A percentile compares a stretch with the other conserved stretches of the same genome.
Evolutionary conservation across 2,797 vertebrate species (phyloP).

Genomic region (Taenioides sp.): DNA sequence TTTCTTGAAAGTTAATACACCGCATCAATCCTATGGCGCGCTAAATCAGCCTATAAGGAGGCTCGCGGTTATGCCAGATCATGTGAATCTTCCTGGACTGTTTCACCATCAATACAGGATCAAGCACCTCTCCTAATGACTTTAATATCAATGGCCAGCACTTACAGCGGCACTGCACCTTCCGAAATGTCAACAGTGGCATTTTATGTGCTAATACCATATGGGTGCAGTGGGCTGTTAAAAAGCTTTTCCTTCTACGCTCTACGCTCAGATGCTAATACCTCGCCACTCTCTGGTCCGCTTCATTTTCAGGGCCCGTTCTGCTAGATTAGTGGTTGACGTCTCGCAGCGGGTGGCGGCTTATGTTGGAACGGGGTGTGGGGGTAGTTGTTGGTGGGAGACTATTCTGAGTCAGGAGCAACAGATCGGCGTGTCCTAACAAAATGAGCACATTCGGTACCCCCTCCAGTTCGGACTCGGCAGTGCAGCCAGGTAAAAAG

Average conservation of each 20-base stretch:
- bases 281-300: slow-evolving; percentile 72
- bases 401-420: slow-evolving; percentile 72
- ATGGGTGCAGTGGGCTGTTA: slow-evolving; percentile 77
- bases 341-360: slow-evolving; percentile 73
- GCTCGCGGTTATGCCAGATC: slow-evolving; percentile 32
- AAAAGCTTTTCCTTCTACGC: slow-evolving; percentile 79
- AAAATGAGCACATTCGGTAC: slow-evolving; percentile 51
- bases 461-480: slow-evolving; percentile 40
- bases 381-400: slow-evolving; percentile 72
- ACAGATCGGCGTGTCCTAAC: slow-evolving; percentile 67
- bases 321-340: slow-evolving; percentile 79
- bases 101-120: slow-evolving; percentile 72
- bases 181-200: slow-evolving; percentile 79
- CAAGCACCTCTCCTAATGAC: slow-evolving; percentile 72
- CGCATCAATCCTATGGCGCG: slow-evolving; percentile 24
- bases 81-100: slow-evolving; percentile 49
- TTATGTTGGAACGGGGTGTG: slow-evolving; percentile 58
- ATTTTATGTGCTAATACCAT: slow-evolving; percentile 80
- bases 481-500: slow-evolving; percentile 37
- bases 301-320: slow-evolving; percentile 76
- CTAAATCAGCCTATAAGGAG: slow-evolving; percentile 23
- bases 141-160: slow-evolving; percentile 73
- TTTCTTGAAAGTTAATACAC: slow-evolving; percentile 5
- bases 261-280: slow-evolving; percentile 81
- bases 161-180: slow-evolving; percentile 70